Conservation (phyloP, 2,888 invertebrate genomes). For the Chymomyza fuscimana region DNA sequence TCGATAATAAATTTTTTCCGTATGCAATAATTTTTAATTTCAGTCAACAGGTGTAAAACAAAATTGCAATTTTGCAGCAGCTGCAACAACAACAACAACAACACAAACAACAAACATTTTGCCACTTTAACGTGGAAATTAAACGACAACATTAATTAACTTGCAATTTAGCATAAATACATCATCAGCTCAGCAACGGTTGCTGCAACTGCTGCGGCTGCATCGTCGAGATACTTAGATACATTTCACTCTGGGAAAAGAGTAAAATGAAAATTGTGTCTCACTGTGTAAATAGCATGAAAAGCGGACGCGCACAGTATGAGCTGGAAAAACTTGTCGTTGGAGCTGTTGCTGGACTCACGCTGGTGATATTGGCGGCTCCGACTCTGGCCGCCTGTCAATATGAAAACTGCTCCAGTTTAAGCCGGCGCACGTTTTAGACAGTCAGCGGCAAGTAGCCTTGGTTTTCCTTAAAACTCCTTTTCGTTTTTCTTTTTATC, state of each 20-base stretch:
- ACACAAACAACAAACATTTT: neutral
- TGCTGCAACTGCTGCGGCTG: constrained; percentile 12
- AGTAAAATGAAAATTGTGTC: neutral
- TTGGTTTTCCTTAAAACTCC: neutral
- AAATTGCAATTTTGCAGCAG: neutral
- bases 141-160: constrained; percentile 73
- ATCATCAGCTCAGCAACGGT: constrained; percentile 62
- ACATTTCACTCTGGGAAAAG: constrained; percentile 8
- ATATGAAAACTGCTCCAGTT: constrained; percentile 74
- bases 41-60: neutral
- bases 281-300: neutral
- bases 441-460: constrained; percentile 40
- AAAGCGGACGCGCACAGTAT: neutral
- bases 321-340: constrained; percentile 3
- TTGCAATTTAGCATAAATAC: constrained; percentile 74
- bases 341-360: neutral
- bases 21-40: neutral
- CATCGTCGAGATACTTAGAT: neutral
- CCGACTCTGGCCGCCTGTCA: constrained; percentile 43
- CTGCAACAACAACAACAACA: constrained; percentile 8
- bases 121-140: constrained; percentile 60
- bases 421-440: constrained; percentile 72
- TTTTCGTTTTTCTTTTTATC: neutral
- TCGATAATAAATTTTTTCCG: neutral
- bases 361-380: constrained; percentile 53